Conservation (phyloP, 2,797 vertebrate species). For the Spondyliosoma cantharus region DNA sequence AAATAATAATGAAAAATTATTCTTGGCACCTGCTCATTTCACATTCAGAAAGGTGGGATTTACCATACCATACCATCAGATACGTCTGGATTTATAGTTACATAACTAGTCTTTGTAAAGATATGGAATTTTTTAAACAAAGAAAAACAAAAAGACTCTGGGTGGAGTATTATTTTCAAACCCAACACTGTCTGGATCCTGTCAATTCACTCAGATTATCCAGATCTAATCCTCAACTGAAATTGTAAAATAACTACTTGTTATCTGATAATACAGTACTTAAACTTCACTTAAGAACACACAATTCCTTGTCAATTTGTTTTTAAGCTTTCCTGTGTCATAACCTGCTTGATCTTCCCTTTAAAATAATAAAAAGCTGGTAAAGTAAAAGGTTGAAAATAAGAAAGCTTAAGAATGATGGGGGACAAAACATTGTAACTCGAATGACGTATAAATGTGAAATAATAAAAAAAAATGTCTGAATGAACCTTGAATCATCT, state of each 20-base stretch:
- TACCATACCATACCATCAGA: not conserved
- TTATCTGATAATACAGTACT: not conserved
- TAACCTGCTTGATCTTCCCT: not conserved
- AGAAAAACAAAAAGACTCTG: not conserved
- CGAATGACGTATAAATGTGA: not conserved
- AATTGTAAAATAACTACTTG: no score
- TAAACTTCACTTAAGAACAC: not conserved
- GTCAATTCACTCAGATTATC: not conserved
- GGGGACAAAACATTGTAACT: not conserved
- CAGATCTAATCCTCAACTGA: not conserved
- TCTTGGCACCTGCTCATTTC: not conserved
- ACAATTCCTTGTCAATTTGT: not conserved
- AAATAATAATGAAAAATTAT: not conserved
- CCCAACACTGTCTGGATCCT: not conserved
- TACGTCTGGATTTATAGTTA: not conserved
- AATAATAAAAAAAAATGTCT: slow-evolving; percentile 1
- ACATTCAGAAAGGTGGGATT: not conserved
- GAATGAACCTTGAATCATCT: slow-evolving; percentile 93
- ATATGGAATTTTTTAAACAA: not conserved
- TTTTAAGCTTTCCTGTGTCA: not conserved
- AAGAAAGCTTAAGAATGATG: not conserved
- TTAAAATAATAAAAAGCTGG: not conserved
- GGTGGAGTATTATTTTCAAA: not conserved
- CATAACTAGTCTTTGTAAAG: not conserved
- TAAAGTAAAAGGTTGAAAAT: not conserved